Evolutionary conservation across 2,113 vertebrate species (phyloP).

Genomic region (Macquaria ambigua): DNA sequence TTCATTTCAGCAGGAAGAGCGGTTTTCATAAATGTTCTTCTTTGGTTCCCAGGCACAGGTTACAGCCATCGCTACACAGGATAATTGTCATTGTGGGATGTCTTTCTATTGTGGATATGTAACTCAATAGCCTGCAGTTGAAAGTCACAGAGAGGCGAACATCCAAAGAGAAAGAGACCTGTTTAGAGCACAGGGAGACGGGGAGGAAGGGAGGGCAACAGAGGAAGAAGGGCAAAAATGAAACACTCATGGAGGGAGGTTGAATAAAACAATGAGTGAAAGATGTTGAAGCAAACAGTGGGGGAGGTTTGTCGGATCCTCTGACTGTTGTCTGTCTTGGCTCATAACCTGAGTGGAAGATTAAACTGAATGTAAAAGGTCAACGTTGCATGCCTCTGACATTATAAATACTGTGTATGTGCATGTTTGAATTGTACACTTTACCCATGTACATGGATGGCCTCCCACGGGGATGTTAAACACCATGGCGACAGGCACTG

Average conservation of each 20-base stretch:
- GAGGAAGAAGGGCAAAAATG: constrained; percentile 31
- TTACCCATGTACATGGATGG: constrained; percentile 23
- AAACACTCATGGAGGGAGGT: constrained; percentile 5
- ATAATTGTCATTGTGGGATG: constrained; percentile 67
- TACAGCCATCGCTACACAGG: constrained; percentile 25
- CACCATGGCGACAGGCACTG: constrained; percentile 70
- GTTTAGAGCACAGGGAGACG: constrained; percentile 34
- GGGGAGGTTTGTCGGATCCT: constrained; percentile 25
- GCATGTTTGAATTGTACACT: constrained; percentile 48
- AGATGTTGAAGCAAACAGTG: constrained; percentile 36
- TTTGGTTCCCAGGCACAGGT: constrained; percentile 59
- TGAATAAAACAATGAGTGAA: constrained; percentile 52
- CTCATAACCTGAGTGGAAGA: constrained; percentile 53
- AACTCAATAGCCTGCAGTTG: constrained; percentile 62
- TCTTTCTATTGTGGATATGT: constrained; percentile 62
- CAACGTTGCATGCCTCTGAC: constrained; percentile 17
- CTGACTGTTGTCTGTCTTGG: constrained; percentile 45
- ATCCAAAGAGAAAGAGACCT: constrained; percentile 46
- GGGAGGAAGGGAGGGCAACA: not conserved
- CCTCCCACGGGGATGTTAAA: constrained; percentile 68
- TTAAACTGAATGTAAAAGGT: constrained; percentile 63
- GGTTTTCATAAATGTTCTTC: constrained; percentile 50
- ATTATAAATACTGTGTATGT: constrained; percentile 50
- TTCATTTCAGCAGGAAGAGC: constrained; percentile 41
- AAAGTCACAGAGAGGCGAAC: constrained; percentile 47